Base-by-base conservation (phyloP, 2,113 vertebrate genomes). In the Lophura nycthemera region DNA sequence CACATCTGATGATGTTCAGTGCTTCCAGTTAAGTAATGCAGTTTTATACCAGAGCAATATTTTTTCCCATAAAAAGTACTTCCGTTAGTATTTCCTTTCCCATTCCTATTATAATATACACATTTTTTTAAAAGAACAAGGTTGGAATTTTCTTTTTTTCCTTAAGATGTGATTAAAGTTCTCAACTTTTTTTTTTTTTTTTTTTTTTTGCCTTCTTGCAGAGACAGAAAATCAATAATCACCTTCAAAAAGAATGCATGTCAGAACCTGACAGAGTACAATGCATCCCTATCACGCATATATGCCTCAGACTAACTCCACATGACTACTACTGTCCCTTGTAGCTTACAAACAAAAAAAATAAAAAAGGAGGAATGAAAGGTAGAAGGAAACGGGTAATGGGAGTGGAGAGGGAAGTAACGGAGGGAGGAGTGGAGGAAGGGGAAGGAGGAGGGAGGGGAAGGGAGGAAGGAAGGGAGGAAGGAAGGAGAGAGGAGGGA, bases 191-290 rank as follows among this genome's bases (percentile, higher is more conserved):
- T 65, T 2, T 13, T 36, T 38, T 38, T 12, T 11, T 48, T 48
- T 50, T 52, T 13, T 50, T 52, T 86, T 82, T 63, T 78, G 43
- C 84, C 67, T 82, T 79, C 57, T 83, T 85, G 40, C 71, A 52
- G n/a, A 90, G 66, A 50, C 50, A 95, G 70, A 84, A 93, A 89
- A 87, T 95, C 86, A 83, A 86, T 88, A 82, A 60, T 66, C 34
- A 40, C 42, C 21, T 90, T 86, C 82, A 93, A 78, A 93, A 88
- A 56, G 57, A 89, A 84, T 64, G 32, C 73, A 47, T 73, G 69
- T 87, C 61, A 83, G 75, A 92, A 93, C 69, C 47, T 83, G 73
- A 86, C 7, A 13, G 36, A 78, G 27, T 74, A 82, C 93, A 95
- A 95, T 54, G 50, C 64, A 95, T 76, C 56, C 38, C 22, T 42